These are phyloP conservation scores for Phacellophora camtschatica DNA, from an alignment of 30 jellyfish, hydroid and myxozoan genomes.

Conservation along the genomic window DNA sequence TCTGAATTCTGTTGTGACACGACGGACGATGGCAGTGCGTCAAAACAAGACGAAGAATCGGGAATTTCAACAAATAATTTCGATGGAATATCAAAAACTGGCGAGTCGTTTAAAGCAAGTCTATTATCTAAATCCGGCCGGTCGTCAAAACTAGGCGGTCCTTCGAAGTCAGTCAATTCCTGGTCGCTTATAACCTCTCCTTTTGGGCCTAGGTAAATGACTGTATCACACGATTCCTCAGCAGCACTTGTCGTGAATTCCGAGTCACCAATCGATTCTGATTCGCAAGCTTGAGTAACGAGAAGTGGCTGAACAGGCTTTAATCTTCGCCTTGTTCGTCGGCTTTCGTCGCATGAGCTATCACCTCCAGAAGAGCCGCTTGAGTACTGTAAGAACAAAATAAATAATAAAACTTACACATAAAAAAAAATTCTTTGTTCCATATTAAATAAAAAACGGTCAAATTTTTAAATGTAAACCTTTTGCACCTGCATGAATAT, in stretches of 20 bases:
- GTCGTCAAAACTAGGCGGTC: conserved; percentile 67
- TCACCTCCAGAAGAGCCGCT: conserved; percentile 98
- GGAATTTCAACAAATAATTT: neutral
- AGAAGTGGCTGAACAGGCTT: conserved; percentile 94
- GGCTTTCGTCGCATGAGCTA: conserved; percentile 93
- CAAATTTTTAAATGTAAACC: no score
- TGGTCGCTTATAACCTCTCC: conserved; percentile 79
- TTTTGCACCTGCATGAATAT: no score
- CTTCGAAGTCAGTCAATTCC: conserved; percentile 92
- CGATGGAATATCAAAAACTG: neutral
- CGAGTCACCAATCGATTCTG: conserved; percentile 84
- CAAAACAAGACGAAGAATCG: no score
- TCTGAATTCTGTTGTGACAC: neutral
- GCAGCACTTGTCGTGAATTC: conserved; percentile 97
- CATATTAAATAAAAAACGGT: no score
- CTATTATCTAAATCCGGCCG: neutral
- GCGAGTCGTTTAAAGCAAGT: neutral
- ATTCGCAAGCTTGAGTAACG: conserved; percentile 90
- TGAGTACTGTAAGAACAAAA: conserved; percentile 73
- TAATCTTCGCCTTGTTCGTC: conserved; percentile 70
- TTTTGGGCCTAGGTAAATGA: conserved; percentile 84
- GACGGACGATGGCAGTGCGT: neutral
- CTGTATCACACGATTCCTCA: conserved; percentile 97
- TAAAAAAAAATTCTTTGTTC: no score
- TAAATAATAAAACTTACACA: no score